Evolutionary conservation across 2,888 invertebrate genomes (phyloP).

Genomic region (Ennomos quercinarius): DNA sequence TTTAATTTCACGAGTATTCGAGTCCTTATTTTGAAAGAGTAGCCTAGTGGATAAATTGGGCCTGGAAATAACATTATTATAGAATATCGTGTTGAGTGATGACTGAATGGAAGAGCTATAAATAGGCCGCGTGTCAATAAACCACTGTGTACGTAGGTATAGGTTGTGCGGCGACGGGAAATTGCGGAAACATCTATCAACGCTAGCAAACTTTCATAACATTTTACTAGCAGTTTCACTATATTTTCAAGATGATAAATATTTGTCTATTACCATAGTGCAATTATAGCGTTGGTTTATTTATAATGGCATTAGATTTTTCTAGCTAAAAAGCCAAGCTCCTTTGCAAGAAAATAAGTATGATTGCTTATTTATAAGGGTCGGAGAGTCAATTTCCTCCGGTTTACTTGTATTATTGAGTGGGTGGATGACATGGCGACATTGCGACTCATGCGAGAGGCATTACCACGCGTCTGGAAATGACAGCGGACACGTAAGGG

Average conservation of each 20-base stretch:
- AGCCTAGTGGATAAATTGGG: background rate
- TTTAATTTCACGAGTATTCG: slow-evolving; percentile 28
- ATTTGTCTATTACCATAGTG: no score
- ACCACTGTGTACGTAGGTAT: background rate
- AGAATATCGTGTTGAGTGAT: slow-evolving; percentile 4
- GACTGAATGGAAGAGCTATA: background rate
- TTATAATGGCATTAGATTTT: no score
- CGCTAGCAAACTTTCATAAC: background rate
- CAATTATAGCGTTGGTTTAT: no score
- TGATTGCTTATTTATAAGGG: no score
- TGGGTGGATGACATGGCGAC: slow-evolving; percentile 32
- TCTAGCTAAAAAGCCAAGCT: no score
- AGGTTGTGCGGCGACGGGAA: slow-evolving; percentile 14
- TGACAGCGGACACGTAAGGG: slow-evolving; percentile 50
- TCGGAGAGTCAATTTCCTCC: slow-evolving; percentile 11
- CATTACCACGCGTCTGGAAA: slow-evolving; percentile 43
- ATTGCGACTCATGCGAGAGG: slow-evolving; percentile 53
- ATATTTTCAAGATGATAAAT: background rate
- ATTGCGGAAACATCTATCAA: slow-evolving; percentile 15
- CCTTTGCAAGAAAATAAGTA: no score
- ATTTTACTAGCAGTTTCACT: background rate
- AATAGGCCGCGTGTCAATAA: no score
- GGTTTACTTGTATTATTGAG: slow-evolving; percentile 31
- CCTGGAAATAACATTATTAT: background rate
- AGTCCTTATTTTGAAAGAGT: background rate